Evolutionary conservation across 2,797 vertebrate genomes (phyloP).

Genomic region (Geotrypetes seraphini): DNA sequence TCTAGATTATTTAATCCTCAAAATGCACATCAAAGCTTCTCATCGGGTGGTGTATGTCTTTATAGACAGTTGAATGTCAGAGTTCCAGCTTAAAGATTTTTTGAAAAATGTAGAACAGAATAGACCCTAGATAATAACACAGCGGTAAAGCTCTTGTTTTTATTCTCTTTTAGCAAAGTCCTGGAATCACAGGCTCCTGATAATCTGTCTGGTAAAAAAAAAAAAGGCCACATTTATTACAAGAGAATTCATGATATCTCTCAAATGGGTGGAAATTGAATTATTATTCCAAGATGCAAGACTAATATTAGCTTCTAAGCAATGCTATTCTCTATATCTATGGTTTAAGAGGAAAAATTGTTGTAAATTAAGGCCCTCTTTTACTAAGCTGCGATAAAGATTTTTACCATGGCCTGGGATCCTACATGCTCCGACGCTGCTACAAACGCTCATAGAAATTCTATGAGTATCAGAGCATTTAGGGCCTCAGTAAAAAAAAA

Average conservation of each 20-base stretch:
- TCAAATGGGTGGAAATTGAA: conserved; percentile 35
- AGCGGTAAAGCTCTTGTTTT: conserved; percentile 59
- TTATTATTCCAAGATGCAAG: conserved; percentile 27
- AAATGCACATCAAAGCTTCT: conserved; percentile 89
- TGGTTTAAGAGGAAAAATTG: conserved; percentile 34
- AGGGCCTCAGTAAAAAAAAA: too few species aligned
- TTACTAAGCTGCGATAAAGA: too few species aligned
- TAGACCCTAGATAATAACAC: conserved; percentile 81
- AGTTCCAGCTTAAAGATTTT: conserved; percentile 84
- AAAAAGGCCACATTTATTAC: conserved; percentile 28
- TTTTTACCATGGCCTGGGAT: too few species aligned
- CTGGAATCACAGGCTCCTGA: conserved; percentile 32
- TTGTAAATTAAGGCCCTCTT: too few species aligned
- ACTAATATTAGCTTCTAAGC: conserved; percentile 36
- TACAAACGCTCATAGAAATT: too few species aligned
- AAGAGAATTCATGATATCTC: conserved; percentile 27
- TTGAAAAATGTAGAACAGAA: conserved; percentile 85
- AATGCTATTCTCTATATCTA: conserved; percentile 34
- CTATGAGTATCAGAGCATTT: too few species aligned
- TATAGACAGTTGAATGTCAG: conserved; percentile 78
- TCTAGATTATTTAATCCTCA: conserved; percentile 95
- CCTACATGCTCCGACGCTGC: too few species aligned
- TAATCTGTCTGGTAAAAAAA: conserved; percentile 44
- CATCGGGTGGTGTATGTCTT: conserved; percentile 80
- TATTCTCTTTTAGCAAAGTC: conserved; percentile 55